A percentile compares a stretch with the other conserved stretches of the same genome.
These are phyloP conservation scores for Quadroppia sp. DNA, from an alignment of 2,888 invertebrate genomes.

Conservation along the genomic window DNA sequence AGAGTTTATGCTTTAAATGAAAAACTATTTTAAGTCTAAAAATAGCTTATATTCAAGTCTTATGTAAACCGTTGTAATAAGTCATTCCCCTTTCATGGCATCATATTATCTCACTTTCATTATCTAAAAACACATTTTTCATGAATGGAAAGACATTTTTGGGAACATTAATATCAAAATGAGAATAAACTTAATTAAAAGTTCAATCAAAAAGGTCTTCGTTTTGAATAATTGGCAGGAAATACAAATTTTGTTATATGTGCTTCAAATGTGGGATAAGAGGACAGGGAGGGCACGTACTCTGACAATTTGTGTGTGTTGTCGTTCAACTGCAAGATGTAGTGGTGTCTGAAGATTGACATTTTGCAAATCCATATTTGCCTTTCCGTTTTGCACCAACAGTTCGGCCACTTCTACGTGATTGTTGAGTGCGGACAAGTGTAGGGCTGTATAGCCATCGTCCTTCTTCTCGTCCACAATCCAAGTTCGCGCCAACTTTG, in stretches of 20 bases:
- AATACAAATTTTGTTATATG: no score
- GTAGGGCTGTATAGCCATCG: constrained; percentile 93
- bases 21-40: background rate
- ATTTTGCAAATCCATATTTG: constrained; percentile 91
- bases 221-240: no score
- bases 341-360: constrained; percentile 83
- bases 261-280: no score
- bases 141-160: no score
- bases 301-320: constrained; percentile 95
- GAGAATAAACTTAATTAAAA: no score
- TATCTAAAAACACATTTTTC: no score
- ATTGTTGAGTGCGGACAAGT: constrained; percentile 92
- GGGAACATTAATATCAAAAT: no score
- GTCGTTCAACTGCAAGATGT: constrained; percentile 83
- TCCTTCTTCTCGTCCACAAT: constrained; percentile 98
- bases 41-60: constrained; percentile 3
- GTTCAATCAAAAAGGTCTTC: no score
- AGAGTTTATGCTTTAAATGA: background rate
- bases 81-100: constrained; percentile 18
- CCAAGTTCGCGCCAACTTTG: constrained; percentile 90
- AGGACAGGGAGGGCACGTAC: constrained; percentile 55
- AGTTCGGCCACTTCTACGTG: constrained; percentile 91
- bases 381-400: constrained; percentile 61
- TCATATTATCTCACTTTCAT: background rate
- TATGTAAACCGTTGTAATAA: constrained; percentile 15